Conservation (phyloP, 2,113 vertebrate genomes). For the Bucco capensis region DNA sequence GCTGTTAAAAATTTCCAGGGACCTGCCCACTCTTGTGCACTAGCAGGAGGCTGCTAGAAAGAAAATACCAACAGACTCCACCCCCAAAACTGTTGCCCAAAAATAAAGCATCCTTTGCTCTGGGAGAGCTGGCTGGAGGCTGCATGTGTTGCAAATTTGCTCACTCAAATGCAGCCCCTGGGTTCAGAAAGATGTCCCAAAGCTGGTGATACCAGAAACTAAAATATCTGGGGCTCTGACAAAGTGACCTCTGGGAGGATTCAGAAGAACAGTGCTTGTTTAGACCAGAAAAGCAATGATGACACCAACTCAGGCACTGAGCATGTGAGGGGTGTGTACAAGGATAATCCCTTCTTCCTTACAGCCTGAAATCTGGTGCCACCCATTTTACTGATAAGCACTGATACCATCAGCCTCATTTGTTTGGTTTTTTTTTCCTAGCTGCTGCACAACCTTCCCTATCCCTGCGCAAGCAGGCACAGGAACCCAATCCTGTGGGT, state of each 20-base stretch:
- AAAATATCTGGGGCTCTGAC: not conserved
- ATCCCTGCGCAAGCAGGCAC: not conserved
- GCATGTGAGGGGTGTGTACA: not conserved
- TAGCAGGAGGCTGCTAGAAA: not conserved
- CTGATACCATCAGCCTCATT: not conserved
- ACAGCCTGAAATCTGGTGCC: not conserved
- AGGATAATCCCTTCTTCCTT: not conserved
- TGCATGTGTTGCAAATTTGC: accelerated
- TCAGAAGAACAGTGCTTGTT: not conserved
- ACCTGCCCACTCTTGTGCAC: accelerated
- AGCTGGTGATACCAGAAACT: not conserved
- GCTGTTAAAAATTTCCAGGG: not conserved
- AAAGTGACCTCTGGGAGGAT: not conserved
- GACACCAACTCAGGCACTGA: accelerated
- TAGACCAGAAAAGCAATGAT: not conserved
- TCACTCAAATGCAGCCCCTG: accelerated
- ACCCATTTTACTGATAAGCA: accelerated
- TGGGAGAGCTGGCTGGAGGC: no score
- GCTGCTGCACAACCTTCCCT: not conserved
- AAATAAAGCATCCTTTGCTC: not conserved
- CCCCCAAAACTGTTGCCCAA: not conserved
- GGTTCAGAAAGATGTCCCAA: not conserved
- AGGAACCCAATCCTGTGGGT: not conserved
- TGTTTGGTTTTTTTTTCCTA: no score
- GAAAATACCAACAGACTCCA: not conserved